These are phyloP conservation scores for Odontomachus brunneus DNA, from an alignment of 1,140 invertebrate species.

Conservation along the genomic window DNA sequence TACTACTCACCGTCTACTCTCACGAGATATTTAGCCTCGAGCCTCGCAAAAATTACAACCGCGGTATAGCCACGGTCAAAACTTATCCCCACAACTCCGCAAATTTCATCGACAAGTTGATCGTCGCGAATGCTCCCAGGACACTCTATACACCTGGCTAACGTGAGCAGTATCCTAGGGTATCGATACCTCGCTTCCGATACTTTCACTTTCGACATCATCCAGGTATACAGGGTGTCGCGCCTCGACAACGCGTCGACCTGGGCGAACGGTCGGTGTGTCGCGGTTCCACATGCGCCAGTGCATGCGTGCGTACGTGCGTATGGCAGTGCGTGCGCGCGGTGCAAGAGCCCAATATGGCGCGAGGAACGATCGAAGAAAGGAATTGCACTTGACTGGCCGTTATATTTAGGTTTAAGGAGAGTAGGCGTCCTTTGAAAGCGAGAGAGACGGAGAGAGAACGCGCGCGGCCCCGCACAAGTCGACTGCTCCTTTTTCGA, in stretches of 20 bases:
- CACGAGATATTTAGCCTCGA: too few species aligned
- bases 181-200: conserved; percentile 32
- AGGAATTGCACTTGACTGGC: conserved; percentile 59
- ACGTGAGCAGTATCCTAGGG: not conserved
- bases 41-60: too few species aligned
- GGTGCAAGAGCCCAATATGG: conserved; percentile 35
- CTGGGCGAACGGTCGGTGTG: not conserved
- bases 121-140: not conserved
- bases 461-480: not conserved
- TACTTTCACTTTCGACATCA: conserved; percentile 55
- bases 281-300: conserved; percentile 36
- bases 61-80: not conserved
- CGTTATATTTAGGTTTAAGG: conserved; percentile 69
- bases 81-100: not conserved
- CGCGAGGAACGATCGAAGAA: conserved; percentile 52
- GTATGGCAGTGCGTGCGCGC: not conserved
- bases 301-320: too few species aligned
- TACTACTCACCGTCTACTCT: too few species aligned
- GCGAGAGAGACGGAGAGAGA: not conserved
- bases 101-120: not conserved
- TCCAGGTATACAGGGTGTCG: conserved; percentile 28
- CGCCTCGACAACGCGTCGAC: conserved; percentile 14
- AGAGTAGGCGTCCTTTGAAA: conserved; percentile 53
- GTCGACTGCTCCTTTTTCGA: conserved; percentile 20
- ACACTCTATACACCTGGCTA: not conserved